Conservation (phyloP, 37 sponge, comb jelly and placozoan species). For the Tethya wilhelma region DNA sequence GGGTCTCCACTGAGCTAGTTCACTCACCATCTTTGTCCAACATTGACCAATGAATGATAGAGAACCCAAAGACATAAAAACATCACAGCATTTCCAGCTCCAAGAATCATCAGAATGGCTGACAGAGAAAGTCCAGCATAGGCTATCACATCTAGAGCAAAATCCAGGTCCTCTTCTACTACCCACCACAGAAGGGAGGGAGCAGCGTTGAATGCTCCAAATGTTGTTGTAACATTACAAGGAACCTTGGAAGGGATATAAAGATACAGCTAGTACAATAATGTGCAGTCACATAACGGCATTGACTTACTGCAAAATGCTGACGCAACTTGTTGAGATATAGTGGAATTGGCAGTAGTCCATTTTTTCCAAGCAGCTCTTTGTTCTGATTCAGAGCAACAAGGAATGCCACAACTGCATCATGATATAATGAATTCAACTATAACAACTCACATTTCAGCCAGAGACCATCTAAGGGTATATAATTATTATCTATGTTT, state of each 20-base stretch:
- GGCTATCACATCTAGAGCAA: conserved; percentile 66
- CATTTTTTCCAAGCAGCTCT: conserved; percentile 74
- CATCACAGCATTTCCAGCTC: conserved; percentile 85
- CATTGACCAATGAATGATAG: conserved; percentile 90
- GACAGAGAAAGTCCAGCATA: conserved; percentile 71
- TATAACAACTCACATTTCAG: too few species aligned
- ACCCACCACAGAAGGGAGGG: conserved; percentile 93
- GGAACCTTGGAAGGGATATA: conserved; percentile 12
- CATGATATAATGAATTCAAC: too few species aligned
- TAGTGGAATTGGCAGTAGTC: conserved; percentile 69
- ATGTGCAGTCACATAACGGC: not conserved
- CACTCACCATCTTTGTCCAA: conserved; percentile 88
- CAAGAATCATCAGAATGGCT: conserved; percentile 59
- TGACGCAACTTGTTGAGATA: conserved; percentile 54
- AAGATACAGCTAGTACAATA: not conserved
- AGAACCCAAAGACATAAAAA: conserved; percentile 74
- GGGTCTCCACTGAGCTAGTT: too few species aligned
- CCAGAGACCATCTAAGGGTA: too few species aligned
- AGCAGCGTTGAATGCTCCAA: conserved; percentile 27
- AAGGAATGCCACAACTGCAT: conserved; percentile 91
- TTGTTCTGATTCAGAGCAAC: conserved; percentile 89
- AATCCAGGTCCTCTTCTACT: conserved; percentile 33
- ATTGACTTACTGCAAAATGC: conserved; percentile 38
- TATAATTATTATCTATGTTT: too few species aligned
- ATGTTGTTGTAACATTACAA: not conserved